Percentiles rank a stretch among this genome's conserved stretches.
Evolutionary conservation across 2,113 vertebrate species (phyloP).

Genomic region (Leucopsar rothschildi): DNA sequence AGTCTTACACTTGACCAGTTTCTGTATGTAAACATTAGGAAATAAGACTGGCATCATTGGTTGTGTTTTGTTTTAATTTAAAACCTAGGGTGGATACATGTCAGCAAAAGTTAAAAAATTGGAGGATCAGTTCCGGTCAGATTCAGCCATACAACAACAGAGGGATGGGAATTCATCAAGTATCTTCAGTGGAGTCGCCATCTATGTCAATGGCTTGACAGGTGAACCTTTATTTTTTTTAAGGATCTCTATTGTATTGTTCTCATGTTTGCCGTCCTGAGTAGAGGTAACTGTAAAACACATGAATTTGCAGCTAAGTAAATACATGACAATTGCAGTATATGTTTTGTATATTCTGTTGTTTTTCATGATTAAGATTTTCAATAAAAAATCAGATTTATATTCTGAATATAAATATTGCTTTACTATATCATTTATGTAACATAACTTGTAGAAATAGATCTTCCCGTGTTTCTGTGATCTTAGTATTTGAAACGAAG

Average conservation of each 20-base stretch:
- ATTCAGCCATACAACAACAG: slow-evolving; percentile 82
- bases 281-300: neutral
- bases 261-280: neutral
- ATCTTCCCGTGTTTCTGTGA: neutral
- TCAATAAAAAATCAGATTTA: neutral
- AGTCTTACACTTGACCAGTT: neutral
- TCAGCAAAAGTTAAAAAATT: slow-evolving; percentile 92
- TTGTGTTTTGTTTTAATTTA: slow-evolving; percentile 24
- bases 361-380: neutral
- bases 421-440: neutral
- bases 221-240: slow-evolving; percentile 73
- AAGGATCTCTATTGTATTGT: neutral
- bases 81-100: slow-evolving; percentile 91
- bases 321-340: neutral
- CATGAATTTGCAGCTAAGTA: neutral
- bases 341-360: neutral
- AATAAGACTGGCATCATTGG: neutral
- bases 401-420: neutral
- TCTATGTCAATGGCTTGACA: slow-evolving; percentile 97
- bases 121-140: slow-evolving; percentile 91
- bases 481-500: neutral
- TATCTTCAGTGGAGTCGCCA: slow-evolving; percentile 92
- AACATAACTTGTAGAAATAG: neutral
- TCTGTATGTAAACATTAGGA: neutral
- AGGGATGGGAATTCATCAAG: slow-evolving; percentile 81